Conservation (phyloP, 64 coral and sea anemone genomes). For the Acropora yongei region DNA sequence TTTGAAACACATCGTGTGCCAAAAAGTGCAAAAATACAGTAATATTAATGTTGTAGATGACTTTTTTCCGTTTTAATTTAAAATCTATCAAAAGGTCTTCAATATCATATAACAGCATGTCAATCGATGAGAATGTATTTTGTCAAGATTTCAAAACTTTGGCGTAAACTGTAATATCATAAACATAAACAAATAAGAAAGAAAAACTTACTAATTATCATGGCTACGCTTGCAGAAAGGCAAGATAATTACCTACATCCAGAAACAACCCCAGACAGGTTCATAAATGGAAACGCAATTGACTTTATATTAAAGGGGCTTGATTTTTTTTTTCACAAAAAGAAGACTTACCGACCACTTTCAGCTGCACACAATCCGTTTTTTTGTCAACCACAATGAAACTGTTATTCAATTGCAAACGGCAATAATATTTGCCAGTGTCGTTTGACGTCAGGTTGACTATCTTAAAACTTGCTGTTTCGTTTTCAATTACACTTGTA, state of each 20-base stretch:
- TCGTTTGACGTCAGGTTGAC: conserved; percentile 3
- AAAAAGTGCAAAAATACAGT: neutral
- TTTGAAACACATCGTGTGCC: neutral
- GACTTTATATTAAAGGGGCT: too few relatives aligned
- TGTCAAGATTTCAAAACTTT: neutral
- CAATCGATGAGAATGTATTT: neutral
- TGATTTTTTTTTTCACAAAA: neutral
- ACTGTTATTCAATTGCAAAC: neutral
- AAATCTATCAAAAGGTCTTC: neutral
- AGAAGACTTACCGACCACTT: conserved; percentile 30
- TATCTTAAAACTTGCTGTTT: conserved; percentile 27
- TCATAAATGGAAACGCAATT: too few relatives aligned
- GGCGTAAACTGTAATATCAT: neutral
- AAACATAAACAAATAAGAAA: conserved; percentile 18
- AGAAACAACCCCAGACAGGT: neutral
- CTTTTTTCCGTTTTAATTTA: too few relatives aligned
- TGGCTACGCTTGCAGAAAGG: too few relatives aligned
- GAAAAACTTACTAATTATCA: neutral
- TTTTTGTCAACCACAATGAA: neutral
- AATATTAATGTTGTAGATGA: neutral
- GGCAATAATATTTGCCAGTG: neutral
- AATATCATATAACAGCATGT: neutral
- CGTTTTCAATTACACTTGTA: neutral
- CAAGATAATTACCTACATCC: neutral
- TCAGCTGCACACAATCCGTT: neutral